Percentiles rank a stretch among this genome's conserved stretches.
phyloP scores from a whole-genome alignment of 1,140 invertebrate species.

The Bicyclus anynana region DNA sequence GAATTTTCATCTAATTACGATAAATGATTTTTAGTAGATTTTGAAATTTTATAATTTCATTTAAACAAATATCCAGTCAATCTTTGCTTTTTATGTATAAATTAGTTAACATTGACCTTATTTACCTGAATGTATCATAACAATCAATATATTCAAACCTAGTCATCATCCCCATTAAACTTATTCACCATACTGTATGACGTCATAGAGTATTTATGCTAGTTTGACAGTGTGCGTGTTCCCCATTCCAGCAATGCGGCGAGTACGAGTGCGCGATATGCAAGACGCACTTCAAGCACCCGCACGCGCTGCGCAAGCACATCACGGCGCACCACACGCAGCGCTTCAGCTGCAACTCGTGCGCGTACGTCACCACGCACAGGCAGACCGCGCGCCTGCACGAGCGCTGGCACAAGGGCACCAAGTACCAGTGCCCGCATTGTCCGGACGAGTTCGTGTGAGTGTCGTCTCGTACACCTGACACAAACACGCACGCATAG shows the following conservation, averaged over 20 bases:
- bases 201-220: too few species aligned
- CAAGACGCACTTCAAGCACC: slow-evolving; percentile 55
- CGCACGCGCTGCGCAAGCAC: slow-evolving; percentile 53
- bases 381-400: slow-evolving; percentile 45
- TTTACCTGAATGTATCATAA: too few species aligned
- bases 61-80: too few species aligned
- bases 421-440: slow-evolving; percentile 61
- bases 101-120: too few species aligned
- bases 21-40: too few species aligned
- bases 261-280: slow-evolving; percentile 52
- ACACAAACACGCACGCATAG: too few species aligned
- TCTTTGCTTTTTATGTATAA: too few species aligned
- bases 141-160: too few species aligned
- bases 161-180: too few species aligned
- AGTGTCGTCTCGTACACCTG: slow-evolving; percentile 28
- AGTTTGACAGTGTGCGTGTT: neutral
- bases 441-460: slow-evolving; percentile 56
- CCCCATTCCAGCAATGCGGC: slow-evolving; percentile 55
- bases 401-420: slow-evolving; percentile 57
- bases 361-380: slow-evolving; percentile 55
- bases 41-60: too few species aligned
- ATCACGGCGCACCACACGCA: slow-evolving; percentile 59
- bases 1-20: too few species aligned
- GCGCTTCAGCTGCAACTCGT: slow-evolving; percentile 57
- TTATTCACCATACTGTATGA: too few species aligned